Base-by-base conservation (phyloP, 2,113 vertebrate species). In the Trinectes maculatus region DNA sequence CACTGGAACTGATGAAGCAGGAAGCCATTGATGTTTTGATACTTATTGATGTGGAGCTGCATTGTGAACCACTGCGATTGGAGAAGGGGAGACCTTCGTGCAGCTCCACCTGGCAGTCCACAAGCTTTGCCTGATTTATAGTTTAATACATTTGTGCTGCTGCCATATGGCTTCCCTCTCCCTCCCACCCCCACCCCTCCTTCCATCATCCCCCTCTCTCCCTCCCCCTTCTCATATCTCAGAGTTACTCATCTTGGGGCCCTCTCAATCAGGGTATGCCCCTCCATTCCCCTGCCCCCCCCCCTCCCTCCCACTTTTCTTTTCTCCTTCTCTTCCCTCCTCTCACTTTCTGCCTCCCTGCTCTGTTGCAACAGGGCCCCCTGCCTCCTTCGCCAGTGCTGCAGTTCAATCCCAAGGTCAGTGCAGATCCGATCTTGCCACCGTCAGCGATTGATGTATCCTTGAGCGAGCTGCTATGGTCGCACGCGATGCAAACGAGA, bases 331-430 rank as follows among this genome's bases (percentile, higher is more conserved):
- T 57, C 47, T 53, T 48, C 31, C 28, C 57, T 51, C 34, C 47
- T 48, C 57, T 34, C 18, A n/a, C 65, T 60, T 37, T 19, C 63
- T 33, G 65, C 64, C 44, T 44, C 58, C 44, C 43, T 8, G 28
- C 55, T 61, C 69, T 67, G 47, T 70, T 79, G 71, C 81, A 79
- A 77, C 82, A 70, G 46, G 29, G 18, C 49, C 62, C 75, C 71
- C 51, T 61, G 31, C 55, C 70, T 79, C 54, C 62, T 77, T 39
- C 29, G 74, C 67, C 71, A 16, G 11, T 66, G 77, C 70, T 79
- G 83, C 58, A 5, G 58, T 77, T 90, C 83, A 70, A 87, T 89
- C 91, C 80, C 95, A 96, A 96, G 95, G 95, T 97, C 93, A 80
- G 91, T 81, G 82, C 85, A 85, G 87, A 88, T 92, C 87, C 84